Percentiles rank a stretch among this genome's conserved stretches.
These are phyloP conservation scores for Aelia acuminata DNA, from an alignment of 2,888 invertebrate species.

Conservation along the genomic window DNA sequence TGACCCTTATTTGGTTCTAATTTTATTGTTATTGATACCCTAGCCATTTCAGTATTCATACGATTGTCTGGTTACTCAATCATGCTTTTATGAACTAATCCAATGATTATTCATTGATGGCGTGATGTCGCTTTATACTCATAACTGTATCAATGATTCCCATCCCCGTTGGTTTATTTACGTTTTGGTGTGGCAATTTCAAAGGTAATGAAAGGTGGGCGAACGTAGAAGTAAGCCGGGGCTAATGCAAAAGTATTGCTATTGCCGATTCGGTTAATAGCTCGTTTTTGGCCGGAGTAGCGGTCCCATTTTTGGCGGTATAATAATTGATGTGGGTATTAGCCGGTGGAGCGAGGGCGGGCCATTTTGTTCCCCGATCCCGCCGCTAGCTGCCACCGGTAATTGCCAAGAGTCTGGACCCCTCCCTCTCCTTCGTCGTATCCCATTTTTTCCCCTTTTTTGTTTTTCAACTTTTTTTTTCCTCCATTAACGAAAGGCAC, in stretches of 20 bases:
- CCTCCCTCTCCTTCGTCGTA: neutral
- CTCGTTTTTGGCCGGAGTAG: constrained; percentile 20
- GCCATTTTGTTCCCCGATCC: constrained; percentile 12
- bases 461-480: neutral
- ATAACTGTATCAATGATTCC: neutral
- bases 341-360: neutral
- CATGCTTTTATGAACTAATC: neutral
- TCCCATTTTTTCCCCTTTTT: neutral
- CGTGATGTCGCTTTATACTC: neutral
- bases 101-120: neutral
- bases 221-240: neutral
- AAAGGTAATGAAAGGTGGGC: neutral
- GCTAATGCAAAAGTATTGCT: constrained; percentile 17
- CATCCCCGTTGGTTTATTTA: neutral
- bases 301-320: neutral
- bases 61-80: neutral
- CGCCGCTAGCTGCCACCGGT: neutral
- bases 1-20: neutral
- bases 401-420: constrained; percentile 2
- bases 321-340: constrained; percentile 42
- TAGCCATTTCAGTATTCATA: too few species aligned
- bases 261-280: constrained; percentile 31
- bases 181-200: neutral
- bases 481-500: neutral
- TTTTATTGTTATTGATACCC: neutral